Evolutionary conservation across 2,797 vertebrate genomes (phyloP).

Genomic region (Myotis myotis): DNA sequence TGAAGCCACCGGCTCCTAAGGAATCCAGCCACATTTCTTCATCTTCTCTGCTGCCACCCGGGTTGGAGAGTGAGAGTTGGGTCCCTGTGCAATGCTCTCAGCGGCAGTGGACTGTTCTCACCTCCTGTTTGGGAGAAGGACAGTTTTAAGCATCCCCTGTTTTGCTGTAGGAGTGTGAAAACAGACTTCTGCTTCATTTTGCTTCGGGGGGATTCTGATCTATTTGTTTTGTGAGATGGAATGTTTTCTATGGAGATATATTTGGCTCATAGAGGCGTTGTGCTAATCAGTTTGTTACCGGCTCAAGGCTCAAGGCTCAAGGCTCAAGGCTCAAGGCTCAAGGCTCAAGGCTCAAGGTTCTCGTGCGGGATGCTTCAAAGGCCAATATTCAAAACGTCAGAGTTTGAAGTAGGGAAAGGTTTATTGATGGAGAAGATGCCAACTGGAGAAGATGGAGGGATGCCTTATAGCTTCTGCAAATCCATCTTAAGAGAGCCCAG

Average conservation of each 20-base stretch:
- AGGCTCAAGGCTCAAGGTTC: not conserved
- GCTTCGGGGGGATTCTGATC: not conserved
- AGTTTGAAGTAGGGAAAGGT: not conserved
- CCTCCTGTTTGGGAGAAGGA: not conserved
- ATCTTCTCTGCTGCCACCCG: not conserved
- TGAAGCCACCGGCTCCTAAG: conserved; percentile 63
- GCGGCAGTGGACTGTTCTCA: conserved; percentile 55
- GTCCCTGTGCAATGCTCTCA: conserved; percentile 1
- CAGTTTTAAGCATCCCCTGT: conserved; percentile 55
- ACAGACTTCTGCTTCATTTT: not conserved
- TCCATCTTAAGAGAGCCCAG: not conserved
- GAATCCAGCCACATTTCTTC: conserved; percentile 64
- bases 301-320: too few relatives aligned
- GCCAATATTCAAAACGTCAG: not conserved
- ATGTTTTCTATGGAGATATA: not conserved
- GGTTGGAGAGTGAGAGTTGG: not conserved
- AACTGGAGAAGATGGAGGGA: not conserved
- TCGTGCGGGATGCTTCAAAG: not conserved
- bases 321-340: too few relatives aligned
- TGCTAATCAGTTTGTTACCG: not conserved
- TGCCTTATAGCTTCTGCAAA: not conserved
- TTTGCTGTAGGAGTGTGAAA: not conserved
- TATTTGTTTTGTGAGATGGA: not conserved
- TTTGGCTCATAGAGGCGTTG: not conserved
- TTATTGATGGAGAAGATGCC: not conserved